These are phyloP conservation scores for Oncorhynchus mykiss DNA, from an alignment of 2,113 vertebrate species.

Conservation along the genomic window DNA sequence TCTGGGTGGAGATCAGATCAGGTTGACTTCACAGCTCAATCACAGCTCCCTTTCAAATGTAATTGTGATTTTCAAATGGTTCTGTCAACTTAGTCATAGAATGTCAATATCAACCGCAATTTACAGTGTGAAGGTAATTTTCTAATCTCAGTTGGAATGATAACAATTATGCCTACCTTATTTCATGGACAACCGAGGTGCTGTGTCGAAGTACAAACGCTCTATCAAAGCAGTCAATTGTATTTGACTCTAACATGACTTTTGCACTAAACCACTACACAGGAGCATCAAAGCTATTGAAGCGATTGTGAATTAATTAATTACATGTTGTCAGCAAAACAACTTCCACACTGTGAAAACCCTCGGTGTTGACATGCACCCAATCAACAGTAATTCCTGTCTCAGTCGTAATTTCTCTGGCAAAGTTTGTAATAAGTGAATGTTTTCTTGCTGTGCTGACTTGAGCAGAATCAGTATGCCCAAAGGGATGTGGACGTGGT, in stretches of 20 bases:
- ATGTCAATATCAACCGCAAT: background rate
- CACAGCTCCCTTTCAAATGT: background rate
- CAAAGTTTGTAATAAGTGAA: background rate
- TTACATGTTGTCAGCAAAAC: background rate
- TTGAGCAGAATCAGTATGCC: background rate
- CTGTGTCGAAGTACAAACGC: no score
- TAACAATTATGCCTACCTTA: no score
- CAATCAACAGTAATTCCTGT: slow-evolving; percentile 1
- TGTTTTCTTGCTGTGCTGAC: background rate
- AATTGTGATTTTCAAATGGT: background rate
- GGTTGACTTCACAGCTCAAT: background rate
- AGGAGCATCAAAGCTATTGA: background rate
- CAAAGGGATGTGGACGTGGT: background rate
- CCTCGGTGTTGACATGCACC: background rate
- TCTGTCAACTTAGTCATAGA: background rate
- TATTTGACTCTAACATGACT: no score
- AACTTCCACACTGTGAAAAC: background rate
- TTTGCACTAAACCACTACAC: no score
- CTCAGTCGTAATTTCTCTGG: background rate
- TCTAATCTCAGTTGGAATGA: no score
- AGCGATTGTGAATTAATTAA: background rate
- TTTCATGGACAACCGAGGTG: no score
- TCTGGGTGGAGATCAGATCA: background rate
- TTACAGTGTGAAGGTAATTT: no score
- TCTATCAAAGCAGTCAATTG: no score